Evolutionary conservation across 2,113 vertebrate genomes (phyloP).

Genomic region (Myrmecophaga tridactyla): DNA sequence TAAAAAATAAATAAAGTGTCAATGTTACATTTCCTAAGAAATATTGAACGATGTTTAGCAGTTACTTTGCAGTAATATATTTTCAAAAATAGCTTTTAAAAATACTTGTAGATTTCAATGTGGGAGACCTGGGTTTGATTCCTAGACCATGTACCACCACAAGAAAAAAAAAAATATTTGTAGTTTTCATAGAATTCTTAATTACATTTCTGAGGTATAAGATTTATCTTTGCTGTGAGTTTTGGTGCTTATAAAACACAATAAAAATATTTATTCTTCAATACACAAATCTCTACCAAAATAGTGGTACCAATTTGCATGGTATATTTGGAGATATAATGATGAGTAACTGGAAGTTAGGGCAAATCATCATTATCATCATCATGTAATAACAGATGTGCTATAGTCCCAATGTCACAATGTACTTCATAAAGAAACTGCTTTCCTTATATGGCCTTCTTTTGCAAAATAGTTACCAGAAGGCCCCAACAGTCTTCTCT

Average conservation of each 20-base stretch:
- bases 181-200: background rate
- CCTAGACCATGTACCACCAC: too few species aligned
- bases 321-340: background rate
- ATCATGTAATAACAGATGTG: background rate
- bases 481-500: background rate
- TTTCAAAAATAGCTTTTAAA: constrained; percentile 22
- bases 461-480: background rate
- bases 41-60: background rate
- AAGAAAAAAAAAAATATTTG: background rate
- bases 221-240: background rate
- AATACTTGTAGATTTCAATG: too few species aligned
- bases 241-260: background rate
- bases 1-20: background rate
- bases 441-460: background rate
- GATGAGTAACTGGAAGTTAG: background rate
- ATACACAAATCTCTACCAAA: background rate
- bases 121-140: too few species aligned
- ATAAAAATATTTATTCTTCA: background rate
- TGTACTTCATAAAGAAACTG: background rate
- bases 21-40: background rate
- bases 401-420: background rate
- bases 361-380: background rate
- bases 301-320: background rate
- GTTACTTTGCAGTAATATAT: background rate
- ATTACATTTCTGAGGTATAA: background rate